phyloP scores from a whole-genome alignment of 2,797 vertebrate species.

The Sebastolobus alascanus region DNA sequence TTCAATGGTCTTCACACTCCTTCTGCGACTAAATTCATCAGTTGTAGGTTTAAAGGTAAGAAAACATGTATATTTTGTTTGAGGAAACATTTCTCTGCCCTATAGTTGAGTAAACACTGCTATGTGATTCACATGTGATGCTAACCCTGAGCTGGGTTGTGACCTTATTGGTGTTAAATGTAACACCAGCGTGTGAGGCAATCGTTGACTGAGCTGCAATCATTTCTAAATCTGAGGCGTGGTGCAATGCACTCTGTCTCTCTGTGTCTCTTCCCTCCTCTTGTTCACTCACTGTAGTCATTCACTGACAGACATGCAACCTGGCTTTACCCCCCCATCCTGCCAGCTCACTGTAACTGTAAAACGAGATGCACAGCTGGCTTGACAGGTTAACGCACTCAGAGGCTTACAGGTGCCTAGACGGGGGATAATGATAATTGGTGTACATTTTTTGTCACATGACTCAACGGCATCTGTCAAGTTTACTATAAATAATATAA shows the following conservation, averaged over 20 bases:
- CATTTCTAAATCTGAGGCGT: constrained; percentile 40
- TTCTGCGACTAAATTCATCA: not conserved
- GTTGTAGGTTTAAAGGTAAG: not conserved
- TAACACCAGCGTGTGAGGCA: constrained; percentile 16
- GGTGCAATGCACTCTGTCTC: not conserved
- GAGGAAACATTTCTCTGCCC: not conserved
- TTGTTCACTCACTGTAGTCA: not conserved
- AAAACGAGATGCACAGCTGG: constrained; percentile 3
- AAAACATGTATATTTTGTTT: not conserved
- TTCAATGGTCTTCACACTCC: not conserved
- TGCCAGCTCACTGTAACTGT: not conserved
- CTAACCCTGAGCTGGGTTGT: not conserved
- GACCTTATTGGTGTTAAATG: constrained; percentile 37
- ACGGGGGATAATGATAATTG: not conserved
- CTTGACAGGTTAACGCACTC: constrained; percentile 39
- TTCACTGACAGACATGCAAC: not conserved
- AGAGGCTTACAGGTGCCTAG: constrained; percentile 5
- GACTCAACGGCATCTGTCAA: not conserved
- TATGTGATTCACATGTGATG: not conserved
- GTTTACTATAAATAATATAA: not conserved
- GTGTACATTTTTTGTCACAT: not conserved
- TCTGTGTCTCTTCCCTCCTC: not conserved
- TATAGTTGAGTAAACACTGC: not conserved
- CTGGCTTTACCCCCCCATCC: not conserved
- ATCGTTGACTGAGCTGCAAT: constrained; percentile 15